Conservation (phyloP, 2,797 vertebrate species). For the Euthynnus affinis region DNA sequence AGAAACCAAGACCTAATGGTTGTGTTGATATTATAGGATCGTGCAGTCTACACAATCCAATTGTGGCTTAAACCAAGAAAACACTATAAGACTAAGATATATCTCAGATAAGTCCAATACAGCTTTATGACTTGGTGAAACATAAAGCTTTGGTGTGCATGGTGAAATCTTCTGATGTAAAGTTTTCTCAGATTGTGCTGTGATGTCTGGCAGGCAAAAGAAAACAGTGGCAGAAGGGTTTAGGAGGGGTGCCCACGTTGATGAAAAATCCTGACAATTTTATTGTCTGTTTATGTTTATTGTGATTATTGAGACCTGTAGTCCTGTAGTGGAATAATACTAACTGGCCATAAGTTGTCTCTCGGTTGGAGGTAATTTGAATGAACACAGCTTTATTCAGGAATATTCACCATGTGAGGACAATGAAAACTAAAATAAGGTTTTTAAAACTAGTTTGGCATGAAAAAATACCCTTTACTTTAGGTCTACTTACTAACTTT, state of each 20-base stretch:
- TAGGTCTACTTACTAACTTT: too few relatives aligned
- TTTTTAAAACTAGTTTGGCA: neutral
- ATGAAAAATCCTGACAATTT: constrained; percentile 5
- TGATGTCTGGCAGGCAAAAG: constrained; percentile 14
- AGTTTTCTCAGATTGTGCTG: neutral
- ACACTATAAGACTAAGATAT: constrained; percentile 38
- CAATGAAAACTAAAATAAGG: neutral
- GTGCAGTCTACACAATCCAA: constrained; percentile 66
- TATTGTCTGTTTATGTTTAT: neutral
- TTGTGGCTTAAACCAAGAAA: constrained; percentile 68
- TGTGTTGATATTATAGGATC: constrained; percentile 66
- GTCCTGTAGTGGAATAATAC: neutral
- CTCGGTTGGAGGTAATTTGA: neutral
- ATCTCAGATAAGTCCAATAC: constrained; percentile 44
- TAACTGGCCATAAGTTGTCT: too few relatives aligned
- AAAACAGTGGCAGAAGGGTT: constrained; percentile 21
- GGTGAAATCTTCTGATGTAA: constrained; percentile 19
- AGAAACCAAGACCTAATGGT: constrained; percentile 56
- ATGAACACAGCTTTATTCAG: neutral
- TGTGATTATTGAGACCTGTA: neutral
- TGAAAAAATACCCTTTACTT: neutral
- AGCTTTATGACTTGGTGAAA: constrained; percentile 30
- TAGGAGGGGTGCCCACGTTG: constrained; percentile 8
- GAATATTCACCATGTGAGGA: neutral
- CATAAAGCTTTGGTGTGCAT: constrained; percentile 1